Percentiles rank a stretch among this genome's conserved stretches.
Evolutionary conservation across 1,140 invertebrate genomes (phyloP).

Genomic region (Ceratosolen solmsi): DNA sequence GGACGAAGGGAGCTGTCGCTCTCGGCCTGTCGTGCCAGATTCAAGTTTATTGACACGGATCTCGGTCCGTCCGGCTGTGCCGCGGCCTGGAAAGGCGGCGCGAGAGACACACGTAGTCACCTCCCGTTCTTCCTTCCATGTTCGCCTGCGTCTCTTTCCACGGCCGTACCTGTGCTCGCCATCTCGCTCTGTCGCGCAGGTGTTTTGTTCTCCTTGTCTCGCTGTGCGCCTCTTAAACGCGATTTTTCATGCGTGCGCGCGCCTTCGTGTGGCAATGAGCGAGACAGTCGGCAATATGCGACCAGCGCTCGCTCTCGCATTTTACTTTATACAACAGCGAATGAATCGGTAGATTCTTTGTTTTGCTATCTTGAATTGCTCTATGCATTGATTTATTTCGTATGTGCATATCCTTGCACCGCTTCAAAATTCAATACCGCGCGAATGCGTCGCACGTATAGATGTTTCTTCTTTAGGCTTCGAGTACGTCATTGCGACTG

Average conservation of each 20-base stretch:
- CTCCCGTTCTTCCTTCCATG: constrained; percentile 47
- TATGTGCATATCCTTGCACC: too few relatives aligned
- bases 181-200: neutral
- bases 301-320: too few relatives aligned
- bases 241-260: neutral
- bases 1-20: constrained; percentile 48
- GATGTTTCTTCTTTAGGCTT: neutral
- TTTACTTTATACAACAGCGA: too few relatives aligned
- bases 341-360: too few relatives aligned
- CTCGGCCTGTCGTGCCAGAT: constrained; percentile 55
- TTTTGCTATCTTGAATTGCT: too few relatives aligned
- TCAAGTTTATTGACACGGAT: constrained; percentile 61
- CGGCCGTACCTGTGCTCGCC: neutral
- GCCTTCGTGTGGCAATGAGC: neutral
- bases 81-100: constrained; percentile 35
- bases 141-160: constrained; percentile 22
- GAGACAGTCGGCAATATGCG: neutral
- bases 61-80: constrained; percentile 17
- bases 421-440: neutral
- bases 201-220: neutral
- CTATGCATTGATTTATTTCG: too few relatives aligned
- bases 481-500: too few relatives aligned
- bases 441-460: neutral
- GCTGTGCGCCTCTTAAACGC: neutral
- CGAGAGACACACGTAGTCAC: constrained; percentile 24